These are phyloP conservation scores for Reticulitermes speratus DNA, from an alignment of 1,140 invertebrate species.

Conservation along the genomic window DNA sequence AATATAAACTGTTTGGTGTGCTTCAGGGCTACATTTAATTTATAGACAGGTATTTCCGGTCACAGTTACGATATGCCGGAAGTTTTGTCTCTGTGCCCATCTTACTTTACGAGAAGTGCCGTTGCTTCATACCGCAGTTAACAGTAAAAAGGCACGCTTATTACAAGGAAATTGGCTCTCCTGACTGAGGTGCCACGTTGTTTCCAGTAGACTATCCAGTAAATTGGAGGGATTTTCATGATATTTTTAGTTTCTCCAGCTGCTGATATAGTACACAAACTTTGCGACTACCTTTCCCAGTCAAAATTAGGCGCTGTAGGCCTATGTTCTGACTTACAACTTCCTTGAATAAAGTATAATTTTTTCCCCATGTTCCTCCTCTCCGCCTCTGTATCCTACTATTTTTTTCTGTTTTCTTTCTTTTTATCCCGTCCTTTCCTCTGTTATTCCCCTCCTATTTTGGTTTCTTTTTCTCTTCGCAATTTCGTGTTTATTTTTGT, in stretches of 20 bases:
- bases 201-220: too few species aligned
- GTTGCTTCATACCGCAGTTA: too few species aligned
- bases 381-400: not conserved
- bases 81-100: not conserved
- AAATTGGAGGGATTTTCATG: too few species aligned
- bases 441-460: not conserved
- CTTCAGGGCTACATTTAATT: not conserved
- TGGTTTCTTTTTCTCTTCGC: not conserved
- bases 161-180: too few species aligned
- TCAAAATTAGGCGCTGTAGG: too few species aligned
- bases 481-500: not conserved
- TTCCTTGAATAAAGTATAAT: not conserved
- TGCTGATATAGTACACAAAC: too few species aligned
- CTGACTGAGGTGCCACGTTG: too few species aligned
- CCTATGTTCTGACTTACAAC: too few species aligned
- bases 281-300: too few species aligned
- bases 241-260: too few species aligned
- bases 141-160: too few species aligned
- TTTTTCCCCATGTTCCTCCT: not conserved
- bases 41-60: not conserved
- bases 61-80: not conserved
- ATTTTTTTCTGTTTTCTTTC: not conserved
- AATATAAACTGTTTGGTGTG: not conserved
- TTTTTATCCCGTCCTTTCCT: not conserved
- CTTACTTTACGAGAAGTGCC: too few species aligned